Evolutionary conservation across 2,113 vertebrate genomes (phyloP).

Genomic region (Engystomops pustulosus): DNA sequence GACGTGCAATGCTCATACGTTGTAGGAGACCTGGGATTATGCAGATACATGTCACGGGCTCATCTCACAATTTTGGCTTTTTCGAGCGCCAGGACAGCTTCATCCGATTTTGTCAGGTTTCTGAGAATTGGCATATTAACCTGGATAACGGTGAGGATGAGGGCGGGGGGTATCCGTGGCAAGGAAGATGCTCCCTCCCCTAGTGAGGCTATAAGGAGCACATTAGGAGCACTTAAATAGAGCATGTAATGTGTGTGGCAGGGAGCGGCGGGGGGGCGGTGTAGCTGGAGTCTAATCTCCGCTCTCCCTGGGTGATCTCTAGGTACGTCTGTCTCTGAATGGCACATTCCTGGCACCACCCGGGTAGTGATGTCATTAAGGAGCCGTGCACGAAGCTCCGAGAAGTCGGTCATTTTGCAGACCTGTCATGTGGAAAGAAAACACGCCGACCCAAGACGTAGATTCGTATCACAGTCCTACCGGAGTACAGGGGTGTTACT

Average conservation of each 20-base stretch:
- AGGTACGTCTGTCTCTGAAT: constrained; percentile 27
- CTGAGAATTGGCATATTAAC: constrained; percentile 7
- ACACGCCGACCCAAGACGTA: background rate
- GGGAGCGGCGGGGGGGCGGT: constrained; percentile 12
- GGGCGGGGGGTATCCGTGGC: background rate
- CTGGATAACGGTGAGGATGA: constrained; percentile 21
- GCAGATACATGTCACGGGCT: too few species aligned
- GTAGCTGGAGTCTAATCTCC: constrained; percentile 21
- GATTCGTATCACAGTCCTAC: too few species aligned
- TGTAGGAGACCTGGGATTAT: too few species aligned
- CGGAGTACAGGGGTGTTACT: too few species aligned
- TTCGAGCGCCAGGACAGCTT: too few species aligned
- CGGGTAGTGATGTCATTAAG: constrained; percentile 44
- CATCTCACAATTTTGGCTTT: too few species aligned
- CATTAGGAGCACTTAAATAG: constrained; percentile 49
- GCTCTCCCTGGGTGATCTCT: constrained; percentile 34
- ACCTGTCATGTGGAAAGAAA: constrained; percentile 23
- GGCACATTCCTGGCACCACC: constrained; percentile 46
- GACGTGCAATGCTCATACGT: too few species aligned
- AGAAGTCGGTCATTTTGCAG: constrained; percentile 42
- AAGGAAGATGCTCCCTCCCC: background rate
- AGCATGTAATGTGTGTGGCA: constrained; percentile 50
- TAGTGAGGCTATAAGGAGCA: constrained; percentile 18
- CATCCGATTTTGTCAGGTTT: background rate
- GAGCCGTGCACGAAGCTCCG: constrained; percentile 19